Base-by-base conservation (phyloP, 2,797 vertebrate genomes). In the Trachurus trachurus region DNA sequence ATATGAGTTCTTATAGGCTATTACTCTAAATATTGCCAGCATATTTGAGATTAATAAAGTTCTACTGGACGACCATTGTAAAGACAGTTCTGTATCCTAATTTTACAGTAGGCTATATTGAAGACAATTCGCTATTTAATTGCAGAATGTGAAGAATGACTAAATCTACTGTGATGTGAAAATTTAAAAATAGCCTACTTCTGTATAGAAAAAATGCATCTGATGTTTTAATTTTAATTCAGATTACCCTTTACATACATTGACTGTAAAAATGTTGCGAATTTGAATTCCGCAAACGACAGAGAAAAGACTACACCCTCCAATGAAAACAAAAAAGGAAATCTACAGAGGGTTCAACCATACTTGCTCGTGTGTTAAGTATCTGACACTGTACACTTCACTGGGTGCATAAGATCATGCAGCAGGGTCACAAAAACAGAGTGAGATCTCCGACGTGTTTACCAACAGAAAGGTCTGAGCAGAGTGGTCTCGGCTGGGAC, bases 401-500 rank as follows among this genome's bases (percentile, higher is more conserved):
- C 19, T 44, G 9, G 9, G 11, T 13, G 4, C 59, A 39, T 6
- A 11, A 37, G 40, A 53, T 44, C 1, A 17, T 54, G 13, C 0
- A 70, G 65, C 13, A 47, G 17, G 4, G 50, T 9, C 5, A 84
- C 37, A 6, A 6, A 21, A 68, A 61, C n/a, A n/a, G 54, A 17
- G 60, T 44, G 44, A 50, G 60, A 47, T 22, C 16, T 64, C n/a
- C 15, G 63, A 21, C 21, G 40, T 19, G 21, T 58, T 19, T 16
- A 54, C 1, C 29, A 39, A 31, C 68, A 68, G 60, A 17, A 17
- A 40, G 40, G 42, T 62, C 44, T 61, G 66, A 54, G 34, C 34
- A 37, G 34, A 62, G 2, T 39, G 72, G 53, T 54, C n/a, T 34
- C 19, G 13, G 31, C 50, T 61, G 82, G 74, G 70, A 64, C 3